Percentiles rank a stretch among this genome's conserved stretches.
Evolutionary conservation across 2,888 invertebrate species (phyloP).

Genomic region (Drosophila antonietae): DNA sequence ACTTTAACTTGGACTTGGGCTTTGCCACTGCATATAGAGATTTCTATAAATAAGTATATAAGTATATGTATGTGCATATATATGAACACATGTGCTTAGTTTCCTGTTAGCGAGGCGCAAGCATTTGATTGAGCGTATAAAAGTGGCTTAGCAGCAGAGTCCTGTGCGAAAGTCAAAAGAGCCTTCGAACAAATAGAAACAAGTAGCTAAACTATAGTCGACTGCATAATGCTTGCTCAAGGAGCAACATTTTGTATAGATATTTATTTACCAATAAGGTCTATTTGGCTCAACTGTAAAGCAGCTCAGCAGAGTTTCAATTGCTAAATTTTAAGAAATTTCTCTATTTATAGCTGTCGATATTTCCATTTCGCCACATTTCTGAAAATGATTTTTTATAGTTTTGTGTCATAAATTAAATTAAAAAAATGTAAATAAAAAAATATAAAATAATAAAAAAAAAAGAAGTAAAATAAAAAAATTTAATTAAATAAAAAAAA

Average conservation of each 20-base stretch:
- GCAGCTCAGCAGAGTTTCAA: neutral
- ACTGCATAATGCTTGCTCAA: slow-evolving; percentile 1
- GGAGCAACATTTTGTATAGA: neutral
- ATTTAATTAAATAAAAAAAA: no score
- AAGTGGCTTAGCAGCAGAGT: slow-evolving; percentile 61
- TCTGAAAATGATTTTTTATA: no score
- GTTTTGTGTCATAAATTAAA: no score
- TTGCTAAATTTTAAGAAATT: neutral
- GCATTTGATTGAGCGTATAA: slow-evolving; percentile 74
- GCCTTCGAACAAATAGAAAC: slow-evolving; percentile 17
- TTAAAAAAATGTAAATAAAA: no score
- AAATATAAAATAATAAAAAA: no score
- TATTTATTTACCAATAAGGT: neutral
- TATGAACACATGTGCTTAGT: slow-evolving; percentile 15
- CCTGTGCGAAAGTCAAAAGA: slow-evolving; percentile 26
- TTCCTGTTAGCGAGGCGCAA: slow-evolving; percentile 46
- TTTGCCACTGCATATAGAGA: neutral
- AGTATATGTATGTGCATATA: neutral
- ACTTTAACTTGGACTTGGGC: slow-evolving; percentile 21
- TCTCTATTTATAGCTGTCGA: neutral
- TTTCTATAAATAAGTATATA: slow-evolving; percentile 2
- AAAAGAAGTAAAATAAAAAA: no score
- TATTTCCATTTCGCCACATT: neutral
- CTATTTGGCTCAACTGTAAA: neutral
- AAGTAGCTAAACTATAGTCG: neutral